Evolutionary conservation across 2,888 invertebrate species (phyloP), one percentile per base, ranked within the genome.

Genomic region (Sylvicola fuscatus): DNA sequence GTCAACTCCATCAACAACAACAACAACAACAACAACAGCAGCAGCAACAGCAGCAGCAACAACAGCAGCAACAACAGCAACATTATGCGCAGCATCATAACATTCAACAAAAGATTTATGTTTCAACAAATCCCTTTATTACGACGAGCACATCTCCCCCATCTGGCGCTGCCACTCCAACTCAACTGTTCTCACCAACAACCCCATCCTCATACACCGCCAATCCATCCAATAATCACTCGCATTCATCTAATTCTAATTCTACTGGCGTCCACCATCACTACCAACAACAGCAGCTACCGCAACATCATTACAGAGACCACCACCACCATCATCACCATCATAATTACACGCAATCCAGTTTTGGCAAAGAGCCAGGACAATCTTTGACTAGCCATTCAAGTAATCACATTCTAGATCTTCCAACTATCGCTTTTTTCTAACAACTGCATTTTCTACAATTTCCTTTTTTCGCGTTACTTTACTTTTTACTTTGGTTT

Each of bases 361-460:
- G 21, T 21, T 21, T 31, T 44, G 44, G 43, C 33, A 51, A 39
- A 45, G 48, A 16, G 39, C 38, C 47, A 53, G 21, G 21, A 21
- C 21, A 21, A 21, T 21, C 21, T 21, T 21, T 21, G 21, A 21
- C 21, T 21, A 21, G 21, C 21, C 21, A 21, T 21, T 21, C 21
- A 21, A 21, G 21, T 21, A 21, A 21, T 21, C 21, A 21, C 21
- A 21, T 21, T 21, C 21, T 21, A 4, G 21, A 21, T 21, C 21
- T 21, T 21, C 21, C 4, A 21, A 47, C 50, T 60, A 43, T 49
- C 64, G 36, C 51, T 57, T 42, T 47, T 57, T 5, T 54, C 56
- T 4, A 56, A 38, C 32, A 6, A 6, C 21, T 21, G 21, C 21
- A 8, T 21, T 8, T 15, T 32, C 42, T 44, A 32, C 43, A 44